Evolutionary conservation across 2,113 vertebrate species (phyloP), one percentile per base, ranked within the genome.

Genomic region (Centrocercus urophasianus): DNA sequence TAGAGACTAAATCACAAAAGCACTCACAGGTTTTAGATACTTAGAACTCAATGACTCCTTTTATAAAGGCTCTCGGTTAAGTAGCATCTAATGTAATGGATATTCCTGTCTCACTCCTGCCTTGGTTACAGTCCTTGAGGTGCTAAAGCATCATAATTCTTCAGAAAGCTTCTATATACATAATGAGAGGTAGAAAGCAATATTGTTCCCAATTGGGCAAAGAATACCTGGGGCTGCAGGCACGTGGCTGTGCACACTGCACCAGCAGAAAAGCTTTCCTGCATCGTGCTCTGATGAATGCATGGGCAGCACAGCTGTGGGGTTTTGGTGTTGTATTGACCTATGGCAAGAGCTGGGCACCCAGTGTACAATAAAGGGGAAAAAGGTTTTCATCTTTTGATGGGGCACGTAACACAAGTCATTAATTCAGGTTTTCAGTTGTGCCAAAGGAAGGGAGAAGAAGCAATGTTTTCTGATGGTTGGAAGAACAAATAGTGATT

Each of bases 331-430:
- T 65, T 66, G 77, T 34, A 42, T 17, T 83, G 48, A n/a, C 27
- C 22, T 77, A 8, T n/a, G 45, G 19, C 38, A 57, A 82, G 32
- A 86, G 34, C 13, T 60, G 60, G 63, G 16, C 6, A 43, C 32
- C n/a, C 40, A 43, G 69, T 5, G 10, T 47, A 50, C 11, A 59
- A 66, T 30, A 43, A 34, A 48, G 16, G 11, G 4, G 36, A 45
- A 59, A 47, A 4, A 52, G 17, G 4, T 63, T 59, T 90, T 71
- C 57, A 45, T 38, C 21, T 86, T 91, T 57, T 8, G 57, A 25
- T 71, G 0, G 3, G 52, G 27, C 61, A 17, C 7, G 22, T 76
- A 92, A 90, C 0, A 0, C 0, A 0, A 81, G 16, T 25, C 30
- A 86, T 90, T 61, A 92, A 83, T 72, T 83, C 61, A 42, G 42